Evolutionary conservation across 2,797 vertebrate species (phyloP).

Genomic region (Lophotriccus pileatus): DNA sequence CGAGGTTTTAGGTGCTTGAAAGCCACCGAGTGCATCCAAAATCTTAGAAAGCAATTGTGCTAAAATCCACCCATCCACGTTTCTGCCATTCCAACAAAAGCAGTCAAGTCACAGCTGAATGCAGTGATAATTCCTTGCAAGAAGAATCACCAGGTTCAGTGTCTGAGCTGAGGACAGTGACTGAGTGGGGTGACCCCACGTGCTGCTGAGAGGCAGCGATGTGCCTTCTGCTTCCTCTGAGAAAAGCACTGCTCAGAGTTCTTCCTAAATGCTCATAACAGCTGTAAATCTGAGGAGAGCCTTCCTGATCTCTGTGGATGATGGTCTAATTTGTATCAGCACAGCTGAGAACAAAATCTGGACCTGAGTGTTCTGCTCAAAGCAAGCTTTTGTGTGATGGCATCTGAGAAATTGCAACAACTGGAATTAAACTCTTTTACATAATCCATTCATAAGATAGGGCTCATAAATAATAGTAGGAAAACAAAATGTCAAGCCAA

Average conservation of each 20-base stretch:
- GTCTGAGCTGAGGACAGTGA: background rate
- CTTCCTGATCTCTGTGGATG: background rate
- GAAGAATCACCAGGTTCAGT: background rate
- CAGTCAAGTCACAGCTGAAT: background rate
- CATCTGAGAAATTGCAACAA: constrained; percentile 36
- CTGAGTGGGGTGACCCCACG: background rate
- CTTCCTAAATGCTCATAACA: background rate
- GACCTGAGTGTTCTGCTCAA: background rate
- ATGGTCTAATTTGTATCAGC: constrained; percentile 2
- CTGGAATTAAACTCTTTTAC: constrained; percentile 52
- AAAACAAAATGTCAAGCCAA: constrained; percentile 51
- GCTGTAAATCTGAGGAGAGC: constrained; percentile 20
- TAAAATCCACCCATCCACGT: background rate
- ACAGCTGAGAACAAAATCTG: background rate
- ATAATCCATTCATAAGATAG: constrained; percentile 56
- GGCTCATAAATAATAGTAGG: constrained; percentile 52
- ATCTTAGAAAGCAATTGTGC: background rate
- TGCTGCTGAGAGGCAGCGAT: background rate
- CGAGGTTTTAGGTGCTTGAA: background rate
- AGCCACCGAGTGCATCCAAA: background rate
- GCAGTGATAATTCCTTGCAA: background rate
- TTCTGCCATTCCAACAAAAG: background rate
- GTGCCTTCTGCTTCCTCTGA: background rate
- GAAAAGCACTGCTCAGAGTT: background rate
- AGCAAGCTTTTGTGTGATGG: background rate